phyloP scores from a whole-genome alignment of 2,113 vertebrate genomes.

The Phalacrocorax brasilianus region DNA sequence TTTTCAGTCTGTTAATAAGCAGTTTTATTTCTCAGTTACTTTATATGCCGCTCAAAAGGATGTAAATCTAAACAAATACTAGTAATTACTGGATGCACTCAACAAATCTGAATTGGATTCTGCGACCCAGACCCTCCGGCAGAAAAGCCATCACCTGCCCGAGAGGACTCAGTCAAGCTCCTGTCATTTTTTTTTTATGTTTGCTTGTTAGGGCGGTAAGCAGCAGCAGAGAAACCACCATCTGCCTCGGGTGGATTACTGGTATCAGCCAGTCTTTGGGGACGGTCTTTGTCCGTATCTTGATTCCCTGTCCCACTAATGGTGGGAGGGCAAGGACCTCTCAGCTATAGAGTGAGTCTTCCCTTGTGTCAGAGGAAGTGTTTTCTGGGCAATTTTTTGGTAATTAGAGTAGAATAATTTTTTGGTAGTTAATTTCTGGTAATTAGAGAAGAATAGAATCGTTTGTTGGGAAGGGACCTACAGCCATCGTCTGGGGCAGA shows the following conservation, averaged over 20 bases:
- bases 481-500: neutral
- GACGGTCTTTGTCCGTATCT: neutral
- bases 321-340: neutral
- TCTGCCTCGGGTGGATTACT: neutral
- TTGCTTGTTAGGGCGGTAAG: neutral
- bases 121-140: neutral
- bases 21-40: neutral
- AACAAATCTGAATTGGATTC: conserved; percentile 6
- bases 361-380: accelerated
- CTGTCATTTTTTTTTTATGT: neutral
- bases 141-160: neutral
- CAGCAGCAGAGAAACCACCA: neutral
- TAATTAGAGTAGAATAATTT: neutral
- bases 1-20: conserved; percentile 10
- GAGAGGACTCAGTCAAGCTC: neutral
- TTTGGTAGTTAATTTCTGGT: neutral
- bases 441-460: neutral
- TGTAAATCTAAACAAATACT: neutral
- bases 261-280: neutral
- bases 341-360: neutral
- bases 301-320: neutral
- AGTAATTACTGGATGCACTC: neutral
- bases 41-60: conserved; percentile 4
- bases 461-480: neutral
- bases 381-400: neutral